Evolutionary conservation across 2,888 invertebrate species (phyloP), one percentile per base, ranked within the genome.

Genomic region (Eupeodes latifasciatus): DNA sequence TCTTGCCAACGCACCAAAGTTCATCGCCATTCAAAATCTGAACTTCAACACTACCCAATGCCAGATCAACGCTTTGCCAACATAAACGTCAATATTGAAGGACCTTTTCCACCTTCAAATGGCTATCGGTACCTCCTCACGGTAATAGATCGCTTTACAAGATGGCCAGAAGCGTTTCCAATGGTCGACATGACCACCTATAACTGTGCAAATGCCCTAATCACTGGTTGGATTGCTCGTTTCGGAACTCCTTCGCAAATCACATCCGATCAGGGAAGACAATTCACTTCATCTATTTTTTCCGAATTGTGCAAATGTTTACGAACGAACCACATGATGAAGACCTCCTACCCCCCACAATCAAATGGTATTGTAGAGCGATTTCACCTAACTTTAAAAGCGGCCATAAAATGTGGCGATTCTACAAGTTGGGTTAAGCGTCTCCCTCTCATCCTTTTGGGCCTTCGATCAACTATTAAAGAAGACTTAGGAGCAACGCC

Each of bases 331-430:
- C 79, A 71, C 12, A 47, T 19, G 14, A 79, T 78, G 69, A 79
- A 61, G 4, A 77, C 34, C n/a, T 55, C 69, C 5, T 71, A 71
- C 40, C 74, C 47, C 40, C 44, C 44, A 5, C 62, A 51, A 19
- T 76, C 76, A 59, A 75, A 62, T 14, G 74, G n/a, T n/a, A n/a
- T n/a, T n/a, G 36, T 75, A 27, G 62, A 75, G 61, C 74, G 61
- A 5, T 74, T 74, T 19, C 59, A 74, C 11, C n/a, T n/a, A 14
- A 75, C 49, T 12, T 36, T 62, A 10, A 75, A 75, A 11, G 64
- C 64, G 7, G 62, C 75, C n/a, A 59, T 19, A 14, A 59, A 40
- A 7, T 59, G 75, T n/a, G n/a, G n/a, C n/a, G n/a, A n/a, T n/a
- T n/a, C n/a, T n/a, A n/a, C n/a, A n/a, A n/a, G 51, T 40, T n/a